phyloP scores from a whole-genome alignment of 2,888 invertebrate species.

The Ctena decussata region DNA sequence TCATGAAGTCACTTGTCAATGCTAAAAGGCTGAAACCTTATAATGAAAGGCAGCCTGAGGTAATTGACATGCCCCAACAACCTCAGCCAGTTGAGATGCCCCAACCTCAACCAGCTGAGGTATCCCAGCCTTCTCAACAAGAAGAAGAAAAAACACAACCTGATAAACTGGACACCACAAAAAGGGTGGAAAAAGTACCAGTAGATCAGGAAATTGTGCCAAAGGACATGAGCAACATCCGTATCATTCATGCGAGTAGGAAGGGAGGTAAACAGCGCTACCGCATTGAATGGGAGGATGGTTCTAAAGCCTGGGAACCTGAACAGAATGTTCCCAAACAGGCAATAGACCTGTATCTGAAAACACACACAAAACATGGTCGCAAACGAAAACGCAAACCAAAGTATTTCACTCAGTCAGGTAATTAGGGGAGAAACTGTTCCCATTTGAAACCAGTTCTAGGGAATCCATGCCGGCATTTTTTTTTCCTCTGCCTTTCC shows the following conservation, averaged over 20 bases:
- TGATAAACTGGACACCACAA: not conserved
- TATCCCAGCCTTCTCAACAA: not conserved
- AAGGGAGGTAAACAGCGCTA: slow-evolving; percentile 19
- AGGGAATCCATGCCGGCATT: not conserved
- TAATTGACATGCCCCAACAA: not conserved
- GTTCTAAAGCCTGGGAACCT: slow-evolving; percentile 8
- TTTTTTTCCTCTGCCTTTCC: slow-evolving; percentile 6
- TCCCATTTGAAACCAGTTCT: not conserved
- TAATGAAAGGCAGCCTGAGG: not conserved
- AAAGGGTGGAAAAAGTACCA: not conserved
- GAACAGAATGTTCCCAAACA: slow-evolving; percentile 8
- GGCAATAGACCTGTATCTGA: slow-evolving; percentile 4
- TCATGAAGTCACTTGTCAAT: not conserved
- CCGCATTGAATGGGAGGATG: slow-evolving; percentile 16
- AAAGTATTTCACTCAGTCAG: not conserved
- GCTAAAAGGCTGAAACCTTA: not conserved
- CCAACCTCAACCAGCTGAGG: not conserved
- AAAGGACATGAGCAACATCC: not conserved
- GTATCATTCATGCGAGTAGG: slow-evolving; percentile 6
- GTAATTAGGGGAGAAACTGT: not conserved
- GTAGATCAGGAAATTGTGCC: not conserved
- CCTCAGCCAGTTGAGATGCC: not conserved
- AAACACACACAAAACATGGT: slow-evolving; percentile 14
- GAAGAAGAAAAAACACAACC: not conserved
- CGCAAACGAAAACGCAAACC: slow-evolving; percentile 9